Base-by-base conservation (phyloP, 1,140 invertebrate species). In the Pogonomyrmex californicus region DNA sequence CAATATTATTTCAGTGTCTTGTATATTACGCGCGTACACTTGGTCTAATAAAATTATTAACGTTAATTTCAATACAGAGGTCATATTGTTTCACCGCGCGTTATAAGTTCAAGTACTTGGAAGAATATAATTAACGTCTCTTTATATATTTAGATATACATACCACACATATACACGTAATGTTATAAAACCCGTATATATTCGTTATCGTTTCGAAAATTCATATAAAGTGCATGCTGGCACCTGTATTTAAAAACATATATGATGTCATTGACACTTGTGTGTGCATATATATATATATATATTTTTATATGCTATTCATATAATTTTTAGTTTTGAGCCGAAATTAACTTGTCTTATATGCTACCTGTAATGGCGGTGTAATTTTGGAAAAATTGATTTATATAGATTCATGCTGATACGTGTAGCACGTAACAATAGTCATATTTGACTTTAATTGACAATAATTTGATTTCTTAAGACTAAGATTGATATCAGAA, bases 261-360 rank as follows among this genome's bases (percentile, higher is more conserved):
- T 47, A 86, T 88, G 88, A 87, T 89, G 88, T 91, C 88, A 62
- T 91, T 91, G 81, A 91, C 90, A 87, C 66, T 12, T 60, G 9
- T 23, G 23, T 51, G 54, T 54, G 44, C 47, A 44, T n/a, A 23
- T 23, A 23, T 23, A 23, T 23, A 23, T 23, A 23, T 23, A 23
- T 23, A 7, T 66, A 44, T 44, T 68, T 77, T 30, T 30, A 33
- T 51, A 36, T 9, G 4, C 10, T 66, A 23, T 4, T 66, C 44
- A 38, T 56, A 66, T 65, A 23, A 6, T 33, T 60, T 54, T 75
- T 2, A 9, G 36, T 60, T 62, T 56, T 44, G 65, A 81, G n/a
- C 14, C 0, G 38, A 66, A 79, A 81, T 66, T 58, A 77, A 51
- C 17, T 56, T 56, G n/a, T 56, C 9, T 14, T 85, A 38, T n/a